These are phyloP conservation scores for Ophion ellenae DNA, from an alignment of 2,888 invertebrate species.

Conservation along the genomic window DNA sequence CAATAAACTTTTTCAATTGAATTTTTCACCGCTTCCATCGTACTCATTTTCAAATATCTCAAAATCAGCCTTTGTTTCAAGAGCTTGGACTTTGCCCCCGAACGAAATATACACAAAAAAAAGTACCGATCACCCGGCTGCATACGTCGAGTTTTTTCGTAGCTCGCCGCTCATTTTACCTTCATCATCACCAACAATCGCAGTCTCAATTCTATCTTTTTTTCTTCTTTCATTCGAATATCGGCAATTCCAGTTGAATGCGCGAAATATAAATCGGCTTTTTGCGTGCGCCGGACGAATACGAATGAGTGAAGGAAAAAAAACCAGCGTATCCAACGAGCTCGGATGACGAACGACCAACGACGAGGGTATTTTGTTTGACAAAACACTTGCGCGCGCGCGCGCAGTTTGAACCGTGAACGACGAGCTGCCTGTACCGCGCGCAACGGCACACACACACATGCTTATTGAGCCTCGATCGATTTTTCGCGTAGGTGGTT, in stretches of 20 bases:
- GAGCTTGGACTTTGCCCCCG: no score
- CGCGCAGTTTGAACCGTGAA: conserved; percentile 6
- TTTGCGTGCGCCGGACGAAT: conserved; percentile 15
- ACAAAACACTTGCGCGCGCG: conserved; percentile 61
- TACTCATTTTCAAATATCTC: no score
- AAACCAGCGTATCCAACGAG: conserved; percentile 4
- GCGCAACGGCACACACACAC: conserved; percentile 1
- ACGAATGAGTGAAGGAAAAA: conserved; percentile 11
- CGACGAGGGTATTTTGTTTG: conserved; percentile 63
- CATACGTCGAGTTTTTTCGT: background rate
- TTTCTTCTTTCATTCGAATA: background rate
- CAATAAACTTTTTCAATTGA: no score
- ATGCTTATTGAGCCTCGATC: conserved; percentile 15
- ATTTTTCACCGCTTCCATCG: no score
- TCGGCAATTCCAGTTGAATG: background rate
- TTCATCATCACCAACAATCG: background rate
- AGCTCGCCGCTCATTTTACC: background rate
- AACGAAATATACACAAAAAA: background rate
- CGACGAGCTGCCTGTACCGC: conserved; percentile 7
- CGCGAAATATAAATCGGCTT: conserved; percentile 11
- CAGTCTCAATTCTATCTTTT: background rate
- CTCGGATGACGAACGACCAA: conserved; percentile 42
- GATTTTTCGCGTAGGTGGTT: conserved; percentile 52
- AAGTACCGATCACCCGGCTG: background rate
- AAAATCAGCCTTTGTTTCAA: no score